Base-by-base conservation (phyloP, 2,113 vertebrate genomes). In the Malurus melanocephalus region DNA sequence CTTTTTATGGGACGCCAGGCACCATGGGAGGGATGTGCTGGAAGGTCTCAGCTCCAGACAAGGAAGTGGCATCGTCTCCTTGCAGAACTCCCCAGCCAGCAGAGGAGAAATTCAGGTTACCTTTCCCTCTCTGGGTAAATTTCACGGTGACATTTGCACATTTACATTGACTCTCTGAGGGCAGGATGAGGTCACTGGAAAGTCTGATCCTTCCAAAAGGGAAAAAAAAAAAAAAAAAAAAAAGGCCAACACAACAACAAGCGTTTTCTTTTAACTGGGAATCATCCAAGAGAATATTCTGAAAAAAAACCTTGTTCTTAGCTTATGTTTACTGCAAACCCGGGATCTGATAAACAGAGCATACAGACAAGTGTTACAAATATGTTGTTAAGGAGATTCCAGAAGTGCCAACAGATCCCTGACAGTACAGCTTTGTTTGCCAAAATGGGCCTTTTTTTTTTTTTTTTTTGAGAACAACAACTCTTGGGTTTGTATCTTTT, bases 261-360 rank as follows among this genome's bases (percentile, higher is more conserved):
- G 35, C 7, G 0, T 19, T 43, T n/a, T 6, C 13, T 88, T 88
- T 61, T 68, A 88, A 49, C 42, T 87, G 89, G 91, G 46, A 87
- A 43, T 27, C 66, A 72, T 78, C 84, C 93, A 91, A 87, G 62
- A 88, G 88, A 87, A 75, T 33, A 75, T 16, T 72, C 32, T 38
- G 35, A 22, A 77, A 90, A 90, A 69, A 77, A 71, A 20, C 38
- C 38, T 68, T 49, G 53, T 80, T 84, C 68, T 75, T 85, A 81
- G 66, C 91, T 87, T 90, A 38, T 95, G 88, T 92, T 94, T 94
- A 85, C 89, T 87, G 71, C 91, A 90, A 95, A 85, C 38, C 49
- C 6, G 0, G 59, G 53, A 75, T 78, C 74, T 84, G 88, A 93
- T 88, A 84, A 94, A 35, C 77, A 60, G 76, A 88, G 49, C 87